These are phyloP conservation scores for Callosobruchus maculatus DNA, from an alignment of 2,888 invertebrate species.

Conservation along the genomic window DNA sequence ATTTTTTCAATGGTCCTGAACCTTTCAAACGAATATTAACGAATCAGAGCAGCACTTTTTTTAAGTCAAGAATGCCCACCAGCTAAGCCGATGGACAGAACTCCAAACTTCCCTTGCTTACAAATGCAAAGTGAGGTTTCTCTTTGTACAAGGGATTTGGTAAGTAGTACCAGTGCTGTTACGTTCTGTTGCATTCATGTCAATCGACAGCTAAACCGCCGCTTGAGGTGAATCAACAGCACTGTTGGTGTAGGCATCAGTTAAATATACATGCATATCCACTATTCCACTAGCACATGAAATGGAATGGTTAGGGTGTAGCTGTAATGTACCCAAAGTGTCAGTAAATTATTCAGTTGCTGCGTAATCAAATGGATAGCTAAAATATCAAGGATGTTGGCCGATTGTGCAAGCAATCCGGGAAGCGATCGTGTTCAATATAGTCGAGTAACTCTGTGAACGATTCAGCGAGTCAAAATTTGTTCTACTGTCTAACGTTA, in stretches of 20 bases:
- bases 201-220: neutral
- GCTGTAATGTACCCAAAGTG: neutral
- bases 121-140: too few relatives aligned
- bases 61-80: too few relatives aligned
- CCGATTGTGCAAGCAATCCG: neutral
- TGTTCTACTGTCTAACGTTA: too few relatives aligned
- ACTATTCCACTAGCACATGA: neutral
- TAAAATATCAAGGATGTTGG: neutral
- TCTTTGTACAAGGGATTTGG: too few relatives aligned
- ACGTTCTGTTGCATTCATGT: neutral
- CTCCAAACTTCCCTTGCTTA: too few relatives aligned
- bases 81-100: too few relatives aligned
- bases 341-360: neutral
- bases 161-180: too few relatives aligned
- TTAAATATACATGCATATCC: neutral
- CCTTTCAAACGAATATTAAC: too few relatives aligned
- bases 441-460: too few relatives aligned
- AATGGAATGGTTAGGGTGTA: neutral
- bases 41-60: too few relatives aligned
- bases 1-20: too few relatives aligned
- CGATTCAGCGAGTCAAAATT: too few relatives aligned
- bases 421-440: neutral
- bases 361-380: neutral
- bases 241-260: neutral
- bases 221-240: neutral